Conservation (phyloP, 2,113 vertebrate genomes). For the Uropsilus gracilis region DNA sequence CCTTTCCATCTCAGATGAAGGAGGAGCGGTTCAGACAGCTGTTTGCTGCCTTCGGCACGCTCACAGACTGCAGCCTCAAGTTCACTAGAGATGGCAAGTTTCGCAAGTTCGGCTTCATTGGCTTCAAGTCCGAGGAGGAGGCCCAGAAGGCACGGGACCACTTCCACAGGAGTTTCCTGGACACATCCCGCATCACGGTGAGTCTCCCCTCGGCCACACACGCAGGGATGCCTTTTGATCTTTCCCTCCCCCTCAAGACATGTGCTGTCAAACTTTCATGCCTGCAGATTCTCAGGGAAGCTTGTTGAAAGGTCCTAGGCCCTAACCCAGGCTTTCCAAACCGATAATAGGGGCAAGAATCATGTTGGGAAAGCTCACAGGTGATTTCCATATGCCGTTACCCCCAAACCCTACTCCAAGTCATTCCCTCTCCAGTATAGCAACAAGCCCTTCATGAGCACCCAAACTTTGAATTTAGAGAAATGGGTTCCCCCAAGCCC, state of each 20-base stretch:
- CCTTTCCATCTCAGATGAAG: conserved; percentile 88
- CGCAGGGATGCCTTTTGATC: accelerated
- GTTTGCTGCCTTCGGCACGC: conserved; percentile 91
- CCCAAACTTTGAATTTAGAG: neutral
- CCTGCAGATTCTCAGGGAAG: neutral
- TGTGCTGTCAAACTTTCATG: neutral
- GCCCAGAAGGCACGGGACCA: conserved; percentile 89
- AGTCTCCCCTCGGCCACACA: neutral
- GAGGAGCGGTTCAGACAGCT: conserved; percentile 93
- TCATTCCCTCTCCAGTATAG: accelerated
- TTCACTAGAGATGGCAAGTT: conserved; percentile 96
- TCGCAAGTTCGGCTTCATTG: conserved; percentile 96
- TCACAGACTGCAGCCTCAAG: conserved; percentile 95
- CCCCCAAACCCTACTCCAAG: neutral
- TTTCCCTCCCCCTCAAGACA: accelerated
- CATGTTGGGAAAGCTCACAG: accelerated
- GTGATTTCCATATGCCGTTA: neutral
- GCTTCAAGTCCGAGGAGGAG: conserved; percentile 93
- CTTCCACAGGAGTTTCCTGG: conserved; percentile 95
- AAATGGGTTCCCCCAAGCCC: neutral
- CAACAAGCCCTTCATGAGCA: accelerated
- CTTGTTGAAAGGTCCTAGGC: neutral
- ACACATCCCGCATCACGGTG: conserved; percentile 93
- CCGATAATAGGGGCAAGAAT: neutral
- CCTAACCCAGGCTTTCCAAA: neutral